Conservation (phyloP, 2,113 vertebrate species). For the Thalassoma bifasciatum region DNA sequence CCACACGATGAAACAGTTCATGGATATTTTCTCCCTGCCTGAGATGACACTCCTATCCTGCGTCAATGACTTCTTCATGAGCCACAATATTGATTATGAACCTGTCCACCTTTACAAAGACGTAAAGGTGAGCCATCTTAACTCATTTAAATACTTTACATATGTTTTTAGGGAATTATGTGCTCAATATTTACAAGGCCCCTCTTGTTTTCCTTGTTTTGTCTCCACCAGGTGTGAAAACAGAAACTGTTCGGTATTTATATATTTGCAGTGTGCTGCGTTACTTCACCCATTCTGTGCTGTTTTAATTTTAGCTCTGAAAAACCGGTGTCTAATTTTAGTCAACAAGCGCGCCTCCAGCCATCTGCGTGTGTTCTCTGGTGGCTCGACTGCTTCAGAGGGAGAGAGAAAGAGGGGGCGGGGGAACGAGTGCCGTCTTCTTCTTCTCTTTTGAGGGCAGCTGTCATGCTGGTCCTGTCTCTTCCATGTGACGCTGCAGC, state of each 20-base stretch:
- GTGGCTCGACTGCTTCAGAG: conserved; percentile 56
- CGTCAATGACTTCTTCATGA: conserved; percentile 97
- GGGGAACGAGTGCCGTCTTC: conserved; percentile 12
- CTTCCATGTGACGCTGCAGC: conserved; percentile 27
- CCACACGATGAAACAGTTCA: conserved; percentile 98
- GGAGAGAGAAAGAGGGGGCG: conserved; percentile 35
- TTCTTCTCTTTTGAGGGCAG: conserved; percentile 43
- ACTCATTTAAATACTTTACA: background rate
- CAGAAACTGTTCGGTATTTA: conserved; percentile 18
- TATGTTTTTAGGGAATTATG: background rate
- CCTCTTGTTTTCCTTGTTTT: background rate
- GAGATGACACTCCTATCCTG: conserved; percentile 97
- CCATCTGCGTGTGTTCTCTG: conserved; percentile 61
- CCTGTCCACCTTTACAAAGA: conserved; percentile 98
- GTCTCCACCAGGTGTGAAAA: background rate
- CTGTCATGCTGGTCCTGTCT: conserved; percentile 54
- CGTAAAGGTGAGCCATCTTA: conserved; percentile 88
- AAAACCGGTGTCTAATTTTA: conserved; percentile 74
- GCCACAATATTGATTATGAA: conserved; percentile 97
- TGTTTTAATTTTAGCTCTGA: conserved; percentile 69
- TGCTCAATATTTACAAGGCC: background rate
- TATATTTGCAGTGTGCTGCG: conserved; percentile 19
- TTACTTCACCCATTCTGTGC: conserved; percentile 18
- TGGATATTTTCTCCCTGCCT: conserved; percentile 99
- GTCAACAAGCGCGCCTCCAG: conserved; percentile 41